phyloP scores from a whole-genome alignment of 2,888 invertebrate species.

The Cantharis nigra region DNA sequence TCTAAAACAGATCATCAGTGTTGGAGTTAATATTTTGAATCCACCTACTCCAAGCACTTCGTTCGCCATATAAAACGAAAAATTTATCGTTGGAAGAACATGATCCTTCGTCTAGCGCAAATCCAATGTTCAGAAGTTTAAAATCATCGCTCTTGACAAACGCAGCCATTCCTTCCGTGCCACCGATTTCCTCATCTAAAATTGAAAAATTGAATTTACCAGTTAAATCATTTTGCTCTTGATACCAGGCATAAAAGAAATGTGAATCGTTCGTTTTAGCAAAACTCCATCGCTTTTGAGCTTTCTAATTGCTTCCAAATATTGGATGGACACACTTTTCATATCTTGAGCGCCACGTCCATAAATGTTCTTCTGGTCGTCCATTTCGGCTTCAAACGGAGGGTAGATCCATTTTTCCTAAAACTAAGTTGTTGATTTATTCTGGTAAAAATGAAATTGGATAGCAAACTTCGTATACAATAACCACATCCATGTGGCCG shows the following conservation, averaged over 20 bases:
- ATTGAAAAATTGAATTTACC: not conserved
- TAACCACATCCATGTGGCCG: slow-evolving; percentile 94
- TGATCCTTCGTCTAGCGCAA: slow-evolving; percentile 87
- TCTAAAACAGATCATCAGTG: slow-evolving; percentile 54
- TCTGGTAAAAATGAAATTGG: not conserved
- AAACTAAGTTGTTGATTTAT: slow-evolving; percentile 23
- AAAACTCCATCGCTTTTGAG: slow-evolving; percentile 62
- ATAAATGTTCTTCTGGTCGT: slow-evolving; percentile 83
- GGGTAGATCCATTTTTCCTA: slow-evolving; percentile 89
- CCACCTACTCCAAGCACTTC: slow-evolving; percentile 82
- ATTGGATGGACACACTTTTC: slow-evolving; percentile 84
- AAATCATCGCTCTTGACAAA: slow-evolving; percentile 79
- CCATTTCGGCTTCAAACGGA: slow-evolving; percentile 86
- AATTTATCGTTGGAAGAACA: slow-evolving; percentile 70
- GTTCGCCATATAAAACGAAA: slow-evolving; percentile 73
- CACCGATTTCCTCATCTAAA: slow-evolving; percentile 88
- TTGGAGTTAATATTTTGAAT: not conserved
- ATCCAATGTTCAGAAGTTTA: slow-evolving; percentile 76
- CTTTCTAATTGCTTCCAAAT: slow-evolving; percentile 73
- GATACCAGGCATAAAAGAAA: slow-evolving; percentile 72
- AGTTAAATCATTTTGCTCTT: not conserved
- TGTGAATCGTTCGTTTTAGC: slow-evolving; percentile 69
- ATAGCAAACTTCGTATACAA: slow-evolving; percentile 62
- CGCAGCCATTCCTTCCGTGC: slow-evolving; percentile 76
- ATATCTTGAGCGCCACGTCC: slow-evolving; percentile 79